Base-by-base conservation (phyloP, 2,888 invertebrate genomes). In the Parnassius glacialis region DNA sequence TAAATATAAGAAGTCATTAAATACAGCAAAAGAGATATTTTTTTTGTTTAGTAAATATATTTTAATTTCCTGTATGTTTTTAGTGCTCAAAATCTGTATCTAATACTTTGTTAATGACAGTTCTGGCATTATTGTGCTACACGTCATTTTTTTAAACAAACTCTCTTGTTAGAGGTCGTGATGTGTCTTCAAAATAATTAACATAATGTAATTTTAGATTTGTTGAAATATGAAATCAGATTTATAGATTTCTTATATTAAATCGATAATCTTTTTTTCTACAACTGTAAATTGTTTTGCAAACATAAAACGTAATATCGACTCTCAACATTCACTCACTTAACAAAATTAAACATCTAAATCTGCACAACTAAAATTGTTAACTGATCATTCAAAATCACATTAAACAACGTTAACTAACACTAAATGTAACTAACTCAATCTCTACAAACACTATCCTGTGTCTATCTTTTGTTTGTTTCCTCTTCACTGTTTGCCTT, bases 371-470 rank as follows among this genome's bases (percentile, higher is more conserved):
- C 50, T 62, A 52, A 16, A 16, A 57, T 42, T 48, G 48, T 57
- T 56, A 42, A 52, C 47, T 5, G 5, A 7, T 53, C 52, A 60
- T 44, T 16, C 48, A 16, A 45, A 12, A 25, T 25, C 11, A 59
- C 52, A 48, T 25, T 13, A 52, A 53, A 52, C 45, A 43, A 43
- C 44, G 16, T 59, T 25, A 25, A 60, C 55, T 64, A 55, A 61
- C 56, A 62, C 57, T 54, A 34, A 13, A 58, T 61, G 54, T 64
- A 48, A 68, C 61, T 67, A 72, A 68, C 60, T 55, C 43, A 62
- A 59, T 64, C 44, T 51, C 34, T 42, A 64, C 41, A 47, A 44
- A 59, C 41, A 44, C 16, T 51, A 10, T 13, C 10, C 13, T 51
- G n/a, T 55, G 12, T 54, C 47, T 55, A 44, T 45, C 11, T 48